Percentiles rank a stretch among this genome's conserved stretches.
phyloP scores from a whole-genome alignment of 2,888 invertebrate genomes.

The Drosophila melanosoma region DNA sequence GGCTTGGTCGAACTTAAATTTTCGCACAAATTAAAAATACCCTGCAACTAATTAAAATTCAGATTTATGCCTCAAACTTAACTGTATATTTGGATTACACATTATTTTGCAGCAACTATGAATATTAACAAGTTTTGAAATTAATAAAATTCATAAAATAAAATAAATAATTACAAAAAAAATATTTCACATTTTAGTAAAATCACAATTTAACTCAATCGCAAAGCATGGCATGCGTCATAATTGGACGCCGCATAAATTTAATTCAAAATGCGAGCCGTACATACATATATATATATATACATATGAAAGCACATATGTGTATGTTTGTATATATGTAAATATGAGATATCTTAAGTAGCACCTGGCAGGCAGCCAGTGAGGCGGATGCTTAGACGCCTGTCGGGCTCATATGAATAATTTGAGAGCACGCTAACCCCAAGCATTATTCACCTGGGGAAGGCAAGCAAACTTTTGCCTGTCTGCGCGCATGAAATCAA shows the following conservation, averaged over 20 bases:
- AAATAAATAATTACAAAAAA: not conserved
- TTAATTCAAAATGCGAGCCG: constrained; percentile 11
- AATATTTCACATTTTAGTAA: not conserved
- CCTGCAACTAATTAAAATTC: not conserved
- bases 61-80: not conserved
- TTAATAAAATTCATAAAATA: not conserved
- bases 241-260: constrained; percentile 22
- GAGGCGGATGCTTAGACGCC: constrained; percentile 23
- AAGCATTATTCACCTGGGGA: constrained; percentile 35
- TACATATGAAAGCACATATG: too few species aligned
- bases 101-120: not conserved
- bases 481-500: constrained; percentile 53
- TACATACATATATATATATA: not conserved
- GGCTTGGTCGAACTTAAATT: not conserved
- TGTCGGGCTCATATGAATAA: constrained; percentile 58
- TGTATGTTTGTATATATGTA: not conserved
- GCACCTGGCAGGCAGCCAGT: constrained; percentile 15
- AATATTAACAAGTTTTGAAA: not conserved
- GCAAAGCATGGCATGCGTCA: not conserved
- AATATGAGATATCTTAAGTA: constrained; percentile 22
- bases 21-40: not conserved
- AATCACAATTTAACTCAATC: not conserved
- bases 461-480: constrained; percentile 38
- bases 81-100: not conserved
- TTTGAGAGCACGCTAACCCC: constrained; percentile 35